Evolutionary conservation across 2,797 vertebrate genomes (phyloP), one percentile per base, ranked within the genome.

Genomic region (Acropternis orthonyx): DNA sequence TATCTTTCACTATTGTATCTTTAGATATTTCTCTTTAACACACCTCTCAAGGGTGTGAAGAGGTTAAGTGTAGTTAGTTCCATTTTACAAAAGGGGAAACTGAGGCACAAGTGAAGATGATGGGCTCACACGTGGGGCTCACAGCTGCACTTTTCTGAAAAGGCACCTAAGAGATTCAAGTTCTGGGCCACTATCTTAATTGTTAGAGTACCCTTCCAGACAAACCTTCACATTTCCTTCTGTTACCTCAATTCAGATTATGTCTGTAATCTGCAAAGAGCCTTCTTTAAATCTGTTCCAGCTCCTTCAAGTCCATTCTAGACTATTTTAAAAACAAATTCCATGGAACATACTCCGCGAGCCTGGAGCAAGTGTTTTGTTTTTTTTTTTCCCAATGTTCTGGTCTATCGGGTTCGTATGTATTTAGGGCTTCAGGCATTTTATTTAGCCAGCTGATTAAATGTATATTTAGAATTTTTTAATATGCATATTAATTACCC

Each of bases 401-500:
- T 83, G 76, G 87, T 90, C 92, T 93, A 77, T 44, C 46, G 94
- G 67, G 87, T 75, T 90, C 76, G 55, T 69, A 76, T 46, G 81
- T 74, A 49, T 78, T 41, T 67, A 80, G 54, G 14, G 62, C 95
- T 92, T 86, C 82, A 89, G 93, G 97, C 89, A 44, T 71, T 88
- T 73, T 92, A 48, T 80, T 92, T 78, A 92, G 74, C 93, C 77
- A 94, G 91, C 94, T 95, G 96, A 98, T 97, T 95, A 96, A 95
- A 97, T 96, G 90, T 96, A 97, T 97, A 97, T 97, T 98, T 97
- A 98, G 93, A 97, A 94, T 66, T 88, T 94, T 95, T 96, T 96
- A 96, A 95, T 97, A 96, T 95, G 93, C 91, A 94, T 96, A 97
- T 96, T 97, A 97, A 97, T 97, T 97, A 96, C 93, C 85, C 95